Conservation (phyloP, 1,140 invertebrate species). For the Drosophila jambulina region DNA sequence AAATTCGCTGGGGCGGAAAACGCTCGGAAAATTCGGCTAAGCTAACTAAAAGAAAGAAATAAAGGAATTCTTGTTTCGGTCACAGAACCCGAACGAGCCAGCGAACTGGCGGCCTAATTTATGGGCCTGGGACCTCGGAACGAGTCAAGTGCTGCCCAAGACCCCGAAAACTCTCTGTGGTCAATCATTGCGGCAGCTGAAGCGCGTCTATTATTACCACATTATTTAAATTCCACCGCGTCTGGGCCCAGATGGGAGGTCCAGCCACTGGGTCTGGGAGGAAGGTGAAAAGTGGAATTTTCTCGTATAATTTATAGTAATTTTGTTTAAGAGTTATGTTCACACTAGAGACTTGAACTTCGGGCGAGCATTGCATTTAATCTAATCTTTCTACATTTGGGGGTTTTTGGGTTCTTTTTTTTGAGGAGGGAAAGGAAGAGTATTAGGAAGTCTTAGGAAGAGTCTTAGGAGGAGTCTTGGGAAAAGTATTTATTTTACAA, state of each 20-base stretch:
- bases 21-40: conserved; percentile 59
- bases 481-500: neutral
- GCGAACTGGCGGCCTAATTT: conserved; percentile 15
- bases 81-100: conserved; percentile 1
- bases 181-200: conserved; percentile 77
- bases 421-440: neutral
- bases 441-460: too few relatives aligned
- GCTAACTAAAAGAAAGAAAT: conserved; percentile 46
- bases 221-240: conserved; percentile 73
- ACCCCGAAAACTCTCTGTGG: conserved; percentile 25
- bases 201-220: conserved; percentile 82
- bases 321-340: conserved; percentile 82
- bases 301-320: conserved; percentile 81
- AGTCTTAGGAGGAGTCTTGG: too few relatives aligned
- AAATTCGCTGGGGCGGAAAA: conserved; percentile 63
- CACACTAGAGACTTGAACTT: conserved; percentile 64
- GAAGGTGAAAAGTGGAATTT: conserved; percentile 82
- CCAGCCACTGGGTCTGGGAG: neutral
- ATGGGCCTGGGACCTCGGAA: conserved; percentile 12
- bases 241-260: conserved; percentile 32
- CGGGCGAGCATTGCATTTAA: conserved; percentile 65
- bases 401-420: neutral
- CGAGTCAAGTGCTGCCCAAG: conserved; percentile 23
- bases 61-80: conserved; percentile 16
- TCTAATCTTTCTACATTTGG: conserved; percentile 60